Evolutionary conservation across 2,113 vertebrate genomes (phyloP), one percentile per base, ranked within the genome.

Genomic region (Eleginops maclovinus): DNA sequence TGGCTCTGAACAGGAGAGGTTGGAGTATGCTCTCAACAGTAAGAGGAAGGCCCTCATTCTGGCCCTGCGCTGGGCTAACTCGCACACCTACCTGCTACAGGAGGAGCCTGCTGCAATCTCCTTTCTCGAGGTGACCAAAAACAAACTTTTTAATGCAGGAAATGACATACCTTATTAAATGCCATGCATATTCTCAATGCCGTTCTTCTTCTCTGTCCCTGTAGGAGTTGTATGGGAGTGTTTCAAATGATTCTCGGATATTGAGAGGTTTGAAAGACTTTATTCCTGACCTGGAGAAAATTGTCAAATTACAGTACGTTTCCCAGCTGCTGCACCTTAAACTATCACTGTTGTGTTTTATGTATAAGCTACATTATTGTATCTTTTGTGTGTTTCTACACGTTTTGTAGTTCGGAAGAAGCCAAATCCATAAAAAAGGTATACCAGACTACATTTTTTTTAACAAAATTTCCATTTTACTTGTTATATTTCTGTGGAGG

Each of bases 171-270:
- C 16, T 22, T 43, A 21, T 36, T 36, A 8, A 7, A 36, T 36
- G 11, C 4, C n/a, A n/a, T 3, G 22, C 12, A 6, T 2, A 8
- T 21, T 50, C 19, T 77, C 22, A 81, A 41, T 11, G 7, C 0
- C 0, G 0, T 4, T 41, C 40, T 60, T 58, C 10, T 22, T 53
- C 47, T 72, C 19, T 72, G 19, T 83, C 24, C 26, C 64, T 43
- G 47, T 87, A 99, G 98, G 98, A 99, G 91, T 93, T 99, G 92
- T 97, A 96, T 66, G 96, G 96, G 40, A 97, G 96, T 81, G 95
- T 97, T 76, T 96, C 97, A 49, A 97, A 97, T 91, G 98, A 99
- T 86, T 95, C 96, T 26, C 95, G 97, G 75, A 94, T 97, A 84
- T 95, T 97, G 83, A 92, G 96, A 79, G 90, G 95, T 51, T 93